Evolutionary conservation across 2,888 invertebrate species (phyloP).

Genomic region (Spisula subtruncata): DNA sequence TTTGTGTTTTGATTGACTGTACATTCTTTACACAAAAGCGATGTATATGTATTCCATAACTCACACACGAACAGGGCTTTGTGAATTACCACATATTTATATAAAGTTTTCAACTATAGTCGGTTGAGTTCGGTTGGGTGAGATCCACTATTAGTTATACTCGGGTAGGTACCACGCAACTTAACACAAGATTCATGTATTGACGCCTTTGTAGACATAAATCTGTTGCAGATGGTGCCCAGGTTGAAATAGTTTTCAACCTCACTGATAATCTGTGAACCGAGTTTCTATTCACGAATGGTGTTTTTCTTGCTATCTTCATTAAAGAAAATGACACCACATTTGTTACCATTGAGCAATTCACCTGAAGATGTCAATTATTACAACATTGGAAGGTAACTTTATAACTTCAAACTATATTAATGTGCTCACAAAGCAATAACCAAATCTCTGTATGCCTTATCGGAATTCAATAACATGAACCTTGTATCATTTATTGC

Average conservation of each 20-base stretch:
- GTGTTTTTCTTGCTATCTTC: neutral
- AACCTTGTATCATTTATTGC: no score
- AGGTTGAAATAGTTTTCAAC: neutral
- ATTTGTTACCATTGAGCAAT: neutral
- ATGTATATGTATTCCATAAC: neutral
- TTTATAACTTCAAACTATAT: no score
- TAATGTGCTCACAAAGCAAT: no score
- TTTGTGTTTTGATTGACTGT: no score
- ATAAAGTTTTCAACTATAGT: neutral
- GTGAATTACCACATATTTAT: neutral
- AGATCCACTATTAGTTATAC: neutral
- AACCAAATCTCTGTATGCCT: no score
- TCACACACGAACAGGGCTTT: neutral
- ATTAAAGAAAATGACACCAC: neutral
- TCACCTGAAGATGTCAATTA: no score
- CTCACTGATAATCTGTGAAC: neutral
- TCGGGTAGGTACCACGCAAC: neutral
- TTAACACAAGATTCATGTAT: neutral
- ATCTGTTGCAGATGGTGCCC: neutral
- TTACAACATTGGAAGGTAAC: no score
- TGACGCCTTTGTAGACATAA: neutral
- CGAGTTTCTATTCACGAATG: neutral
- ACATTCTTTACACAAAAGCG: no score
- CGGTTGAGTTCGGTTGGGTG: neutral
- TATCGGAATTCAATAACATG: no score